phyloP scores from a whole-genome alignment of 1,140 invertebrate species.

The Babylonia areolata region DNA sequence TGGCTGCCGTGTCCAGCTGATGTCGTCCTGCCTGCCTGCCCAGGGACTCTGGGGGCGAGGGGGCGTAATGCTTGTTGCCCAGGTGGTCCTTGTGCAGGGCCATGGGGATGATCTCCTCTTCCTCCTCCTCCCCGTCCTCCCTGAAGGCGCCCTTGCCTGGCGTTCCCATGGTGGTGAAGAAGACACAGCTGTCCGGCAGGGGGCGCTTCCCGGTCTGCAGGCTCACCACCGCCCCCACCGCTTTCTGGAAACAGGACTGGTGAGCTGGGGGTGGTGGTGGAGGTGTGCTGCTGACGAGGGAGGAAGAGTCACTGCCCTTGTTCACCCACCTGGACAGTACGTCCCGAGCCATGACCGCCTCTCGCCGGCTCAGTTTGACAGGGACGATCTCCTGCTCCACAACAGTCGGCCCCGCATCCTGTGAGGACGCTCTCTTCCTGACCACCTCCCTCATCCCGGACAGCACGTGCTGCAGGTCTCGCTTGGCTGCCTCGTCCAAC shows the following conservation, averaged over 20 bases:
- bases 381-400: conserved; percentile 33
- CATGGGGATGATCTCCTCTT: conserved; percentile 31
- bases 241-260: conserved; percentile 19
- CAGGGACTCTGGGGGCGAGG: conserved; percentile 5
- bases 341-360: neutral
- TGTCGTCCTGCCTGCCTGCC: neutral
- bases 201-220: neutral
- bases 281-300: no score
- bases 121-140: neutral
- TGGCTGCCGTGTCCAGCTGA: conserved; percentile 28
- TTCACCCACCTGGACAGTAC: conserved; percentile 34
- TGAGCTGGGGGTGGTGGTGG: neutral
- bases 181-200: neutral
- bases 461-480: conserved; percentile 30
- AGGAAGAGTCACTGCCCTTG: neutral
- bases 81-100: conserved; percentile 31
- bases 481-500: conserved; percentile 21
- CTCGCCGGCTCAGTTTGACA: conserved; percentile 22
- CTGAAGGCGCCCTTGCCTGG: neutral
- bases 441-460: neutral
- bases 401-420: neutral
- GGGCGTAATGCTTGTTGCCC: conserved; percentile 34
- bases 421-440: neutral
- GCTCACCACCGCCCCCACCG: neutral
- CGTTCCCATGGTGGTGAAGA: conserved; percentile 21